phyloP scores from a whole-genome alignment of 2,113 vertebrate genomes.

The Bubo blakistoni region DNA sequence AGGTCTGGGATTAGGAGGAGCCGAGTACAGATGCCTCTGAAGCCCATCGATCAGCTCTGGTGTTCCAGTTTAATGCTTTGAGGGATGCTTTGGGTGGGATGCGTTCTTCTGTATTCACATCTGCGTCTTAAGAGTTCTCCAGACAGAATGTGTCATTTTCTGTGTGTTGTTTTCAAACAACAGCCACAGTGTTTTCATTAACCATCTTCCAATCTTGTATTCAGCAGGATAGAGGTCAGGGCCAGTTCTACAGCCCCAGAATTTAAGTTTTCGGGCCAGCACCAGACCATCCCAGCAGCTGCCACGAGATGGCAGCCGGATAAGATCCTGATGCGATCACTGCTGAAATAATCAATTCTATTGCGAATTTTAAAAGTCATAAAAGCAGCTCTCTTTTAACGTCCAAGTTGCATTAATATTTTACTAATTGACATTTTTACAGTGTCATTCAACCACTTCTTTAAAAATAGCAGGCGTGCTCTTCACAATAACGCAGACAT shows the following conservation, averaged over 20 bases:
- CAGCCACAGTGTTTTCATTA: not conserved
- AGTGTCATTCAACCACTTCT: not conserved
- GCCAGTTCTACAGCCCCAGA: not conserved
- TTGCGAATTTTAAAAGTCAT: not conserved
- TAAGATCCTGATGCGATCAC: not conserved
- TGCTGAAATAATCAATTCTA: not conserved
- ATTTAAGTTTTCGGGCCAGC: rapidly evolving
- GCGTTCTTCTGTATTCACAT: rapidly evolving
- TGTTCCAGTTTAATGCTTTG: not conserved
- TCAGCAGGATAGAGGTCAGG: not conserved
- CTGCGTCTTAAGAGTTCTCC: rapidly evolving
- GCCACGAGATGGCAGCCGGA: constrained; percentile 76
- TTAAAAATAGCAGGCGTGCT: not conserved
- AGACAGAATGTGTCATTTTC: not conserved
- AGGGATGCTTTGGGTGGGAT: not conserved
- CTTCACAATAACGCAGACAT: not conserved
- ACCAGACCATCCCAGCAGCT: constrained; percentile 30
- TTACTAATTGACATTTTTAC: constrained; percentile 50
- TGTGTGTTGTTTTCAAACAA: rapidly evolving
- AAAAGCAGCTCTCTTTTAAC: not conserved
- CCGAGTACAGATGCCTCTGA: not conserved
- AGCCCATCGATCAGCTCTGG: not conserved
- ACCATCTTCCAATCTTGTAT: rapidly evolving
- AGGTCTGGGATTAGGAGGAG: not conserved
- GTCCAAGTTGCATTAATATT: constrained; percentile 13